phyloP scores from a whole-genome alignment of 30 jellyfish, hydroid and myxozoan genomes.

The Rhopilema esculentum region DNA sequence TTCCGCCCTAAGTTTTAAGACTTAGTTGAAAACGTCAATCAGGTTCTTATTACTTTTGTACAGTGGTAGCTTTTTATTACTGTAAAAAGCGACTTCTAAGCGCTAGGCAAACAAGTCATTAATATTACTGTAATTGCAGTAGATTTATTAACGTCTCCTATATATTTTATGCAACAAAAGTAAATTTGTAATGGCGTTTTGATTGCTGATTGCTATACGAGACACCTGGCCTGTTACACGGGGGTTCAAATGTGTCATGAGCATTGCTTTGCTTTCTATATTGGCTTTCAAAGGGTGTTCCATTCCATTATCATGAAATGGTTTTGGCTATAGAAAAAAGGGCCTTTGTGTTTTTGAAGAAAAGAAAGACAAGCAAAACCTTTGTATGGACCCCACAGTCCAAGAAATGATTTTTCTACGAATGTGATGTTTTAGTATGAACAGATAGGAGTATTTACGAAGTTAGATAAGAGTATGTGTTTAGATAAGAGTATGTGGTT shows the following conservation, averaged over 20 bases:
- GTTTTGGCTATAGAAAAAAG: too few relatives aligned
- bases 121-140: conserved; percentile 4
- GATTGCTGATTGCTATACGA: background rate
- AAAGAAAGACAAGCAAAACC: too few relatives aligned
- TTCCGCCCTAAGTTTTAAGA: conserved; percentile 16
- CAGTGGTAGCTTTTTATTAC: background rate
- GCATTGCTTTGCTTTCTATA: background rate
- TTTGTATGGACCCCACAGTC: too few relatives aligned
- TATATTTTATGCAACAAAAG: background rate
- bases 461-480: too few relatives aligned
- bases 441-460: too few relatives aligned
- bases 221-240: conserved; percentile 8
- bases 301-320: too few relatives aligned
- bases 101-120: conserved; percentile 6
- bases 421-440: too few relatives aligned
- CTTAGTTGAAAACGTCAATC: background rate
- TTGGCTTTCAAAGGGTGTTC: too few relatives aligned
- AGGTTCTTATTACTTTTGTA: background rate
- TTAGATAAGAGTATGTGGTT: too few relatives aligned
- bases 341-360: too few relatives aligned
- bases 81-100: background rate
- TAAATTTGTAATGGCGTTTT: background rate
- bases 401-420: too few relatives aligned
- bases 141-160: background rate
- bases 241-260: conserved; percentile 4